A percentile compares a stretch with the other conserved stretches of the same genome.
Conservation (phyloP, 2,888 invertebrate species). For the Aspidapion aeneum region DNA sequence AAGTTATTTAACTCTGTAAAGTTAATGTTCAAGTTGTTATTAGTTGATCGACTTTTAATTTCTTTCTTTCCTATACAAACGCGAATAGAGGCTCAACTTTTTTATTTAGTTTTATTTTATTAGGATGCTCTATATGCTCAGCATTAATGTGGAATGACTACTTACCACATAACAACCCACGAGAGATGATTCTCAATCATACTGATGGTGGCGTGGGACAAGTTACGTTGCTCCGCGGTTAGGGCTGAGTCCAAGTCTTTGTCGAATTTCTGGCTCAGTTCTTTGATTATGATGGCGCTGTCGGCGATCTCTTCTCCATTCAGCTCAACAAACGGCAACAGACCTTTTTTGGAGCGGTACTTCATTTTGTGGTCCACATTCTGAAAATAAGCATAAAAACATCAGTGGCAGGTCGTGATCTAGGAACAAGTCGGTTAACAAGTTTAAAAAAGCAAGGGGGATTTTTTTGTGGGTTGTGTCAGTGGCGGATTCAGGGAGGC, state of each 20-base stretch:
- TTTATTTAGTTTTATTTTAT: too few species aligned
- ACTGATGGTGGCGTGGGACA: conserved; percentile 88
- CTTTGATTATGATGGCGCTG: conserved; percentile 86
- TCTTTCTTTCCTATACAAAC: too few species aligned
- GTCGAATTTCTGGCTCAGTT: conserved; percentile 76
- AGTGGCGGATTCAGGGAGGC: too few species aligned
- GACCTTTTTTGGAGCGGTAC: conserved; percentile 91
- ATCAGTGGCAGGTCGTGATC: neutral
- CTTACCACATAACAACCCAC: conserved; percentile 78
- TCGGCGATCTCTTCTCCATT: conserved; percentile 95
- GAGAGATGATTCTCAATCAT: conserved; percentile 94
- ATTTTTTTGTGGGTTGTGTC: too few species aligned
- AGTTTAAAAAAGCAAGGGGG: too few species aligned
- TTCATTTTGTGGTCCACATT: conserved; percentile 94
- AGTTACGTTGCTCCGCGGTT: conserved; percentile 80
- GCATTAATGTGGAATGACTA: too few species aligned
- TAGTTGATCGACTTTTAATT: too few species aligned
- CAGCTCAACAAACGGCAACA: conserved; percentile 90
- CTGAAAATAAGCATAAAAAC: conserved; percentile 54
- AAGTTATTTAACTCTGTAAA: too few species aligned
- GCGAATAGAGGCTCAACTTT: too few species aligned
- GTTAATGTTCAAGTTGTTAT: too few species aligned
- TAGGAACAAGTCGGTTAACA: neutral
- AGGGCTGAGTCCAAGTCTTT: conserved; percentile 82
- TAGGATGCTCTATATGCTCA: too few species aligned